Conservation (phyloP, 2,797 vertebrate species). For the Mormyrops boulengeri region DNA sequence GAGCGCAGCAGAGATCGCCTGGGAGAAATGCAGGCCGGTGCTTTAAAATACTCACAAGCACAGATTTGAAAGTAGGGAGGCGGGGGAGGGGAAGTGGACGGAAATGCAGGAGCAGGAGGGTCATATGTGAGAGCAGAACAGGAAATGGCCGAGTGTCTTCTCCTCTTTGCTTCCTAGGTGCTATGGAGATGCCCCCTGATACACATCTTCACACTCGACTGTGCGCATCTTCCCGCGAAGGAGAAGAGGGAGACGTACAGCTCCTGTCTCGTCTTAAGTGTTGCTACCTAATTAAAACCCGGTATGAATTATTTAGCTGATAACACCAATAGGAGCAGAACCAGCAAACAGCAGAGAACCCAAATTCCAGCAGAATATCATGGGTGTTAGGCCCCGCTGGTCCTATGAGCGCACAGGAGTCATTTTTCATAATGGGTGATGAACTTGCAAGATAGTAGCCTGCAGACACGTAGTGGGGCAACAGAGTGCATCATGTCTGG, state of each 20-base stretch:
- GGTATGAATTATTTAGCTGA: conserved; percentile 42
- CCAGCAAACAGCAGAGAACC: conserved; percentile 26
- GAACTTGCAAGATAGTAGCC: background rate
- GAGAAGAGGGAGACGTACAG: background rate
- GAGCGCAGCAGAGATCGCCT: background rate
- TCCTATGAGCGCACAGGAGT: background rate
- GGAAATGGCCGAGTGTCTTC: background rate
- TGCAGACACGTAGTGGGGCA: background rate
- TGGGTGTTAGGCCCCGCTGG: background rate
- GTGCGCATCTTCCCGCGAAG: background rate
- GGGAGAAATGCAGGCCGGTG: background rate
- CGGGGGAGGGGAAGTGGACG: background rate
- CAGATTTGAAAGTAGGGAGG: background rate
- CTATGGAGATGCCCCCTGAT: background rate
- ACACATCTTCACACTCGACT: background rate
- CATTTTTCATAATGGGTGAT: background rate
- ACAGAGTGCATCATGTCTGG: background rate
- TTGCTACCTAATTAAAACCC: conserved; percentile 44
- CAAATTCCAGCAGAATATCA: conserved; percentile 22
- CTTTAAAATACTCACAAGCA: conserved; percentile 8
- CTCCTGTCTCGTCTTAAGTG: conserved; percentile 30
- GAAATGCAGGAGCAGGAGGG: background rate
- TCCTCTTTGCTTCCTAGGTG: background rate
- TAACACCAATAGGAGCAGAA: conserved; percentile 36
- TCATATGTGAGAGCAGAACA: background rate